These are phyloP conservation scores for Arenaria interpres DNA, from an alignment of 2,113 vertebrate genomes.

Conservation along the genomic window DNA sequence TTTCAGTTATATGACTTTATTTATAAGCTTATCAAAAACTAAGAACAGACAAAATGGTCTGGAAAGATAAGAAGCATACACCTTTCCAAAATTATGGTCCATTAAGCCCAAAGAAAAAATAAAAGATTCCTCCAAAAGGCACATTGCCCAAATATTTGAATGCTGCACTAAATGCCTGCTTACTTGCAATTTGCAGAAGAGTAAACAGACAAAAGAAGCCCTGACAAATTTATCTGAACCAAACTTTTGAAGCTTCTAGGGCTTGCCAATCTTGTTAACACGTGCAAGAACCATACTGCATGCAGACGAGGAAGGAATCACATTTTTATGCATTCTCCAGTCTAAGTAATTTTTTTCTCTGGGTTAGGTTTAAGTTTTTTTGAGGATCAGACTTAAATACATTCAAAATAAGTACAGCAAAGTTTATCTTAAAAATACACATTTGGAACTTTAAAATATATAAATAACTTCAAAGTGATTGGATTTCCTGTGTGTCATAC, in stretches of 20 bases:
- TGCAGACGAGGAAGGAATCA: background rate
- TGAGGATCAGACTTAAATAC: slow-evolving; percentile 14
- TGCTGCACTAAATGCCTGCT: background rate
- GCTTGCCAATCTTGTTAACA: slow-evolving; percentile 38
- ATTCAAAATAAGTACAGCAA: background rate
- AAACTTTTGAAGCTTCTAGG: slow-evolving; percentile 47
- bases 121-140: background rate
- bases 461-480: slow-evolving; percentile 43
- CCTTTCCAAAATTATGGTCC: background rate
- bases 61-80: background rate
- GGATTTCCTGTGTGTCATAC: background rate
- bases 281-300: background rate
- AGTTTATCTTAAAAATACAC: slow-evolving; percentile 52
- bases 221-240: slow-evolving; percentile 46
- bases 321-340: slow-evolving; percentile 7
- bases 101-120: background rate
- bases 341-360: background rate
- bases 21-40: background rate
- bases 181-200: background rate
- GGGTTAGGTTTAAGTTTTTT: slow-evolving; percentile 16
- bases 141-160: background rate
- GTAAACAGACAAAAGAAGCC: slow-evolving; percentile 15
- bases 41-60: background rate
- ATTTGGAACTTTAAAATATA: background rate
- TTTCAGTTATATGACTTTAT: background rate